These are phyloP conservation scores for Alfaro cultratus DNA, from an alignment of 2,797 vertebrate species.

Conservation along the genomic window DNA sequence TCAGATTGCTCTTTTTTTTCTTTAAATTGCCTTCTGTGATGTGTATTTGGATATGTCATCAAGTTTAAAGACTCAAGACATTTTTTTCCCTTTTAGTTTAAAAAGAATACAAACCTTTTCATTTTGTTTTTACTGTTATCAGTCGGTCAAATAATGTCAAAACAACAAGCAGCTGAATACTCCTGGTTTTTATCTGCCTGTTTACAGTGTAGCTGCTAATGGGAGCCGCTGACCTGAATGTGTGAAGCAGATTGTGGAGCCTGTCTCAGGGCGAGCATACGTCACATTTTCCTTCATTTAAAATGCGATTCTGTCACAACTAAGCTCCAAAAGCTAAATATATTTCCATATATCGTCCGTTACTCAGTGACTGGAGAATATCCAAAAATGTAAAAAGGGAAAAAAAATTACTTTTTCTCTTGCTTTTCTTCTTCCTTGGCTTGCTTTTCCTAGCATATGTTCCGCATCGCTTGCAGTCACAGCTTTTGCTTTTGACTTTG, in stretches of 20 bases:
- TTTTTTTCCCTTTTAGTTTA: neutral
- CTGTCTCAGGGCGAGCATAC: constrained; percentile 48
- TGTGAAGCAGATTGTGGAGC: constrained; percentile 44
- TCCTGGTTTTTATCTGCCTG: constrained; percentile 30
- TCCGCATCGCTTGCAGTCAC: neutral
- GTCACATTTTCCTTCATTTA: constrained; percentile 69
- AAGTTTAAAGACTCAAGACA: neutral
- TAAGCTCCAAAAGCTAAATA: constrained; percentile 31
- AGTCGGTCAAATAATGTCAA: constrained; percentile 2
- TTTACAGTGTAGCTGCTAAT: constrained; percentile 33
- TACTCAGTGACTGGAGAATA: constrained; percentile 1
- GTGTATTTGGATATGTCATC: neutral
- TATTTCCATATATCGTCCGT: constrained; percentile 35
- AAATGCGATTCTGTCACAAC: constrained; percentile 53
- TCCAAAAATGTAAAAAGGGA: constrained; percentile 12
- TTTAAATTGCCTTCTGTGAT: neutral
- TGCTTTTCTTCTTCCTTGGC: constrained; percentile 10
- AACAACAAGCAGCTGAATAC: neutral
- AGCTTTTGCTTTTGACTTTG: neutral
- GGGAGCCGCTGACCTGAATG: constrained; percentile 59
- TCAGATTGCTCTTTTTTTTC: neutral
- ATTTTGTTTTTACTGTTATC: neutral
- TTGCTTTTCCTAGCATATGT: neutral
- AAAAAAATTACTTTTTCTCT: neutral
- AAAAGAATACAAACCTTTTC: neutral